Conservation (phyloP, 2,113 vertebrate species). For the Acrocephalus arundinaceus region DNA sequence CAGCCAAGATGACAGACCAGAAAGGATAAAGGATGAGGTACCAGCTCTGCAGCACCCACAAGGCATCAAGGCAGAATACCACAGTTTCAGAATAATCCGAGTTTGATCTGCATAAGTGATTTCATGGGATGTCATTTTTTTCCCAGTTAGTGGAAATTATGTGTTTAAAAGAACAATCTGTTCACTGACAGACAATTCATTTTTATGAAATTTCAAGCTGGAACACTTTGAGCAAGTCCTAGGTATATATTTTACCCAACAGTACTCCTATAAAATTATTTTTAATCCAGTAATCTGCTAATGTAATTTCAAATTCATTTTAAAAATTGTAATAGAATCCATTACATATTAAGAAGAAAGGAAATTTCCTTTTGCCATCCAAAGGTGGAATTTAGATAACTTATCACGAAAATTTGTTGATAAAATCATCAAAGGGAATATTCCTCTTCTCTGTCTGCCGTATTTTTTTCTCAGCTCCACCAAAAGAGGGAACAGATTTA, state of each 20-base stretch:
- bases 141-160: background rate
- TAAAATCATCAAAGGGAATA: background rate
- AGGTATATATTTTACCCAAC: background rate
- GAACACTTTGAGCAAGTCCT: background rate
- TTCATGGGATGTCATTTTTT: background rate
- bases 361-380: background rate
- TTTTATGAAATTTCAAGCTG: background rate
- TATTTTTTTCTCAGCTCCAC: background rate
- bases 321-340: background rate
- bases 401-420: background rate
- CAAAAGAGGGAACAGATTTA: background rate
- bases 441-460: background rate
- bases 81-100: background rate
- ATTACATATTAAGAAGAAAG: background rate
- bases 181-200: background rate
- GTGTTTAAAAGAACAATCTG: background rate
- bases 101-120: background rate
- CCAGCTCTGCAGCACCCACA: background rate
- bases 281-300: background rate
- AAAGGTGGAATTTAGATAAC: background rate
- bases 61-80: background rate
- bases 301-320: background rate
- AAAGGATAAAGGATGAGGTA: background rate
- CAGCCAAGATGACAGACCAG: constrained; percentile 4
- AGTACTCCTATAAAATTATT: background rate